Evolutionary conservation across 2,113 vertebrate genomes (phyloP).

Genomic region (Chitala chitala): DNA sequence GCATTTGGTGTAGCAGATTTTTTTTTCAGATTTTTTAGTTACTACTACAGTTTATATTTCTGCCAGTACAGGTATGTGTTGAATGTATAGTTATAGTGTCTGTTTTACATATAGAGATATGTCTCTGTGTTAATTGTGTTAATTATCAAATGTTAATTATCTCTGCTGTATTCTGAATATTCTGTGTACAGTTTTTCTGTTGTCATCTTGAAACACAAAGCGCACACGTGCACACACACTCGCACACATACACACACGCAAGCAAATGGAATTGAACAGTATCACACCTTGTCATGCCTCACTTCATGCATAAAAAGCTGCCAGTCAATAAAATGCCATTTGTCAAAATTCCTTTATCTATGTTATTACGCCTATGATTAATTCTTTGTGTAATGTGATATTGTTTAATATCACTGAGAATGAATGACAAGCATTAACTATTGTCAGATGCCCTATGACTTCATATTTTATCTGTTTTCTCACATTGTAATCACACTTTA

Average conservation of each 20-base stretch:
- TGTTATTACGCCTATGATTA: neutral
- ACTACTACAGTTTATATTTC: neutral
- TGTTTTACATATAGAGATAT: neutral
- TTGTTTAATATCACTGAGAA: neutral
- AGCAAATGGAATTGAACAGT: neutral
- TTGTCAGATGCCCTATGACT: neutral
- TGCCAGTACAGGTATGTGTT: too few species aligned
- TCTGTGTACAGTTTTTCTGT: neutral
- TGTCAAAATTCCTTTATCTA: neutral
- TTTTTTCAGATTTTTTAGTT: too few species aligned
- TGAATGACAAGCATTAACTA: neutral
- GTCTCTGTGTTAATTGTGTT: neutral
- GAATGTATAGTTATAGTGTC: neutral
- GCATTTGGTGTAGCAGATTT: too few species aligned
- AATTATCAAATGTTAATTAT: neutral
- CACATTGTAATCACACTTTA: neutral
- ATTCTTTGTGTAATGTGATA: neutral
- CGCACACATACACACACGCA: constrained; percentile 3
- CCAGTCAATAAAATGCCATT: neutral
- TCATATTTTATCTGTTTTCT: neutral
- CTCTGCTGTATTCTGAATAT: neutral
- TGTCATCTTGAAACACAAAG: neutral
- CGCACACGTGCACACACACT: neutral
- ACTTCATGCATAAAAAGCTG: neutral
- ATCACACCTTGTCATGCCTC: neutral